Base-by-base conservation (phyloP, 1,140 invertebrate genomes). In the Saccostrea echinata region DNA sequence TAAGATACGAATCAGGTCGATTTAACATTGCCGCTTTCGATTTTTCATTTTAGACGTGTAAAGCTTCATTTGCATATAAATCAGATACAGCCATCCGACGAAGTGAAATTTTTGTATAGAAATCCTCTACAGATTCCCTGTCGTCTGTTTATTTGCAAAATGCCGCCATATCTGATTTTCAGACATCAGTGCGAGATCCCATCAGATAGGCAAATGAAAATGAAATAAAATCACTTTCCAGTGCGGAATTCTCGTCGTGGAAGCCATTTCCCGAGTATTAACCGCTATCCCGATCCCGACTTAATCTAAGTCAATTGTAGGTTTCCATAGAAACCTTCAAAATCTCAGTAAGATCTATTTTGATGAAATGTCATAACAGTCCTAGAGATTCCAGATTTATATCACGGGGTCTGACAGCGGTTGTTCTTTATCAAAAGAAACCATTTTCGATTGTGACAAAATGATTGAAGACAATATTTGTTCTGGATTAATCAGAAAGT, bases 61-160 rank as follows among this genome's bases (percentile, higher is more conserved):
- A 61, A 84, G 83, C 83, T 84, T 84, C 83, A 84, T 84, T 84
- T 84, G 52, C 83, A 84, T 84, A 84, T 84, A 84, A 84, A 84
- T 84, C 83, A 84, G 83, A 84, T 84, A 61, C 52, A 84, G 18
- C 21, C 53, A 61, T 84, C 57, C 33, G 83, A 61, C 52, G 52
- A 57, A 53, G 83, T 55, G 43, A 83, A 53, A 53, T 27, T 84
- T 84, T 84, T 84, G 30, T 61, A 84, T 61, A 57, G 55, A 84
- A 53, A 55, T 84, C 24, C 30, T 21, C n/a, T 21, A 61, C 55
- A 53, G 30, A 11, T 12, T 13, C n/a, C 8, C n/a, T 43, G 27
- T 61, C 83, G 52, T 84, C 55, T 84, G 83, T 84, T 84, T 84
- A 84, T 84, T 84, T 84, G 83, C 83, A 84, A 84, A 84, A 83